Evolutionary conservation across 2,888 invertebrate genomes (phyloP).

Genomic region (Cactoblastis cactorum): DNA sequence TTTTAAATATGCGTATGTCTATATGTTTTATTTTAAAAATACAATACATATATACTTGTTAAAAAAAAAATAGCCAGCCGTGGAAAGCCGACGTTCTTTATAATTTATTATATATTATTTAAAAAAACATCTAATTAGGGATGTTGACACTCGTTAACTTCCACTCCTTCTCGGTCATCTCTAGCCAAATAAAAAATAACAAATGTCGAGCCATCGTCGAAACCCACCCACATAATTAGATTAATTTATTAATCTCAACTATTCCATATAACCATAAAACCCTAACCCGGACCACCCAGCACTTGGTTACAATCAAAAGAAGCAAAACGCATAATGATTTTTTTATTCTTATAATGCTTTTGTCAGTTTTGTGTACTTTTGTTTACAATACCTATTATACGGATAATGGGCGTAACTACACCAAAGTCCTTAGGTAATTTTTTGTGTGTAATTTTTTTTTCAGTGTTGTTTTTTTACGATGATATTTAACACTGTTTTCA

Average conservation of each 20-base stretch:
- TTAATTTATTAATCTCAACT: slow-evolving; percentile 20
- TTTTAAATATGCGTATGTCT: no score
- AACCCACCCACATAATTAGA: slow-evolving; percentile 9
- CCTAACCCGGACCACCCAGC: slow-evolving; percentile 39
- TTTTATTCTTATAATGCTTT: neutral
- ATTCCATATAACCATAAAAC: slow-evolving; percentile 21
- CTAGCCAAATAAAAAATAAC: slow-evolving; percentile 7
- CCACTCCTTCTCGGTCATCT: slow-evolving; percentile 12
- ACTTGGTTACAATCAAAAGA: slow-evolving; percentile 29
- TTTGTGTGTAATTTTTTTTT: no score
- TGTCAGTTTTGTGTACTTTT: slow-evolving; percentile 17
- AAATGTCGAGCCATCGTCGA: neutral
- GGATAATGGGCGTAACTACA: no score
- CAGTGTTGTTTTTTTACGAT: no score
- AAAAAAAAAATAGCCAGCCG: neutral
- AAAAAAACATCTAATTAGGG: slow-evolving; percentile 3
- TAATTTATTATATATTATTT: no score
- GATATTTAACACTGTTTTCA: no score
- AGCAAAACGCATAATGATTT: slow-evolving; percentile 17
- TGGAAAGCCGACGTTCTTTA: no score
- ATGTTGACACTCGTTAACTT: slow-evolving; percentile 17
- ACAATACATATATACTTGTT: no score
- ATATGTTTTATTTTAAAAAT: no score
- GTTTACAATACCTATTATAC: no score
- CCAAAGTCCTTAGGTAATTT: no score